These are phyloP conservation scores for Epiblema foenella DNA, from an alignment of 2,888 invertebrate genomes.

Conservation along the genomic window DNA sequence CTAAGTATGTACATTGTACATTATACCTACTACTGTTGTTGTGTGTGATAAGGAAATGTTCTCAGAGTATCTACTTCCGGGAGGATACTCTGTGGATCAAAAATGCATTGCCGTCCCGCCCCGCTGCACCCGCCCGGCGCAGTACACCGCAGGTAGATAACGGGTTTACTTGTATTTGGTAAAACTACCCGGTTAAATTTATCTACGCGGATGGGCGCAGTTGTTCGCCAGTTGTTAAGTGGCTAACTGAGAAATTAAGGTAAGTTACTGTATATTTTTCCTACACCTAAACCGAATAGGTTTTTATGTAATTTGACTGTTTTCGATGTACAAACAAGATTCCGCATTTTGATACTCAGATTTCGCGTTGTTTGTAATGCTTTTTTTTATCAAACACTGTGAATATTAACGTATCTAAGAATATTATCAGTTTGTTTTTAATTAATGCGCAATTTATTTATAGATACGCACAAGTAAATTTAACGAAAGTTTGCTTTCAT, in stretches of 20 bases:
- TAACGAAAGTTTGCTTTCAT: not conserved
- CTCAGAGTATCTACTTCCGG: constrained; percentile 34
- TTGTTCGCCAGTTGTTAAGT: constrained; percentile 9
- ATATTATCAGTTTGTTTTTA: not conserved
- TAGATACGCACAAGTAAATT: too few relatives aligned
- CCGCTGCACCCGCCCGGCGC: constrained; percentile 24
- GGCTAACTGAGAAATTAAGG: constrained; percentile 11
- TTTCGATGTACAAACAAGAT: not conserved
- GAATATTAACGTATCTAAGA: too few relatives aligned
- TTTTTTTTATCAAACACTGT: not conserved
- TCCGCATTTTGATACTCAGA: not conserved
- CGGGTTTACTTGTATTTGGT: constrained; percentile 28
- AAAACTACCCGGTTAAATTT: constrained; percentile 36
- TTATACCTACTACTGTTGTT: not conserved
- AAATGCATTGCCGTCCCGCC: constrained; percentile 42
- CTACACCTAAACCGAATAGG: not conserved
- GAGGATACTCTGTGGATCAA: constrained; percentile 40
- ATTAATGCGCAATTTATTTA: not conserved
- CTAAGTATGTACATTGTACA: too few relatives aligned
- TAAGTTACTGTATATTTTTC: not conserved
- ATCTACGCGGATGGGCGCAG: constrained; percentile 2
- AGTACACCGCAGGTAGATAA: constrained; percentile 22
- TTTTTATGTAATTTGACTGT: not conserved
- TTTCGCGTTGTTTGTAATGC: not conserved
- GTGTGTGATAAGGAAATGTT: not conserved